Evolutionary conservation across 2,888 invertebrate species (phyloP).

Genomic region (Dryobotodes eremita): DNA sequence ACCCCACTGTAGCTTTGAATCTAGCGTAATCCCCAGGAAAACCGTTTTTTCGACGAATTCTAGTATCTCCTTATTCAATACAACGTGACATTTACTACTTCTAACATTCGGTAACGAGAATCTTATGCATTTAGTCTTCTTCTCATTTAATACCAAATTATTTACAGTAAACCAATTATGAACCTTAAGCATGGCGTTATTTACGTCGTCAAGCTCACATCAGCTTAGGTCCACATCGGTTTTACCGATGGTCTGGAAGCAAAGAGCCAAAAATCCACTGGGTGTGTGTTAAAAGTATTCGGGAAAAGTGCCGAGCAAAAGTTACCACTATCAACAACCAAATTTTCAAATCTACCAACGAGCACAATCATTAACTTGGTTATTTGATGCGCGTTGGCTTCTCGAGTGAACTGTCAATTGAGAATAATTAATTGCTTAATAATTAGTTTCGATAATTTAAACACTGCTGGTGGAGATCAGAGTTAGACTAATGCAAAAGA

Average conservation of each 20-base stretch:
- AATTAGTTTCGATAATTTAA: background rate
- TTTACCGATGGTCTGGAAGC: conserved; percentile 63
- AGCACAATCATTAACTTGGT: conserved; percentile 25
- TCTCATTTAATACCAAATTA: no score
- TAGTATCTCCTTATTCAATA: no score
- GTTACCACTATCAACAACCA: conserved; percentile 19
- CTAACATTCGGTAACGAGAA: no score
- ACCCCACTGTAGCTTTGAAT: no score
- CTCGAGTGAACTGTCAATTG: background rate
- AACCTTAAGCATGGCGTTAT: no score
- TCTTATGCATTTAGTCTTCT: no score
- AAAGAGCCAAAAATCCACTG: conserved; percentile 61
- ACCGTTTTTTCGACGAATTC: no score
- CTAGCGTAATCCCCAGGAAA: no score
- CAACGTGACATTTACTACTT: no score
- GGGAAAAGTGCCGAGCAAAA: conserved; percentile 30
- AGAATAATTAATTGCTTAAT: background rate
- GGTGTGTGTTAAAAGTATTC: conserved; percentile 56
- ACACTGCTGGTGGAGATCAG: background rate
- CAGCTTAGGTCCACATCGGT: conserved; percentile 68
- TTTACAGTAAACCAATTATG: no score
- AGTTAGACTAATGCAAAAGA: background rate
- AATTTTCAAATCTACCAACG: conserved; percentile 7
- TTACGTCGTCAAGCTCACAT: no score
- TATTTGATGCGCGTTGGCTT: conserved; percentile 14